phyloP scores from a whole-genome alignment of 2,113 vertebrate species.

The Aptenodytes forsteri region DNA sequence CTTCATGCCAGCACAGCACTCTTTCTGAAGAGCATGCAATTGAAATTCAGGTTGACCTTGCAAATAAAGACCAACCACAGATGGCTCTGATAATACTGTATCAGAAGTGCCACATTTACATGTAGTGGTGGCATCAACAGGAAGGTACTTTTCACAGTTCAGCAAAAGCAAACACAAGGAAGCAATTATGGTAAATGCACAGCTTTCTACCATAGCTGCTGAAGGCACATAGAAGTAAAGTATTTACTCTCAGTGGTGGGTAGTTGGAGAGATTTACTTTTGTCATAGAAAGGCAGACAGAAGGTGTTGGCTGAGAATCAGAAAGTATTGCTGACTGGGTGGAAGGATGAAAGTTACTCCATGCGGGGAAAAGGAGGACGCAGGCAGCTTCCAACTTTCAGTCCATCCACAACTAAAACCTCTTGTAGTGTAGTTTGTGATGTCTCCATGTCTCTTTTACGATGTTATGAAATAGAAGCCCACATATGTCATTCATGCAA shows the following conservation, averaged over 20 bases:
- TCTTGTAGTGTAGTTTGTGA: not conserved
- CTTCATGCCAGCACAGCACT: not conserved
- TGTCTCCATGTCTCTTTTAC: not conserved
- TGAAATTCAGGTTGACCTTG: not conserved
- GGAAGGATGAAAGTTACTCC: not conserved
- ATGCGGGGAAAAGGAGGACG: not conserved
- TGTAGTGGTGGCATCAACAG: not conserved
- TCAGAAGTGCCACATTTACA: not conserved
- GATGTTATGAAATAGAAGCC: not conserved
- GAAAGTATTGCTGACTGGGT: not conserved
- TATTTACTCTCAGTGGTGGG: not conserved
- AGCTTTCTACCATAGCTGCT: rapidly evolving
- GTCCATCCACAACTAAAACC: not conserved
- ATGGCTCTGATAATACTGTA: not conserved
- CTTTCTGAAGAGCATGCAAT: not conserved
- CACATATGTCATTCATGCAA: rapidly evolving
- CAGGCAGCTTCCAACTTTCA: not conserved
- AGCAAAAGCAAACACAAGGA: not conserved
- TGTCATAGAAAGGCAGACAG: not conserved
- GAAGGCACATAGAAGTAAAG: not conserved
- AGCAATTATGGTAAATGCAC: not conserved
- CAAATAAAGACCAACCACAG: not conserved
- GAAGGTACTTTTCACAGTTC: not conserved
- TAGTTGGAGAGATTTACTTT: not conserved
- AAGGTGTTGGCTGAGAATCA: not conserved